phyloP scores from a whole-genome alignment of 1,140 invertebrate species.

The Pantala flavescens region DNA sequence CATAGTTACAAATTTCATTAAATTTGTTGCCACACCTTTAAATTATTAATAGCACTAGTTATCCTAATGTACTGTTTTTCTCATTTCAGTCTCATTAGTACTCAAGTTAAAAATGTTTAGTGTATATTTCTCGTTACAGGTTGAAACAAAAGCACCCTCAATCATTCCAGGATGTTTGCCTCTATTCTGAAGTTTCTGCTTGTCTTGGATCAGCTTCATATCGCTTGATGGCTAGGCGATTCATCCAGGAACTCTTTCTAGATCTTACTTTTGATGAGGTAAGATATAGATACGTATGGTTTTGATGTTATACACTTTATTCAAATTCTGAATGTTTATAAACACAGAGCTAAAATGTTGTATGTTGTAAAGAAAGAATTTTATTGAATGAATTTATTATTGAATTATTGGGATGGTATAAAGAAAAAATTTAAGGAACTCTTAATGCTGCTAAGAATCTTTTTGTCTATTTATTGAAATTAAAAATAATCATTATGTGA shows the following conservation, averaged over 20 bases:
- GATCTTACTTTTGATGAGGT: conserved; percentile 68
- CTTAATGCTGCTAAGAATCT: not conserved
- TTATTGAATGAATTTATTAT: not conserved
- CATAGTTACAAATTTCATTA: too few species aligned
- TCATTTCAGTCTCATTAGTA: too few species aligned
- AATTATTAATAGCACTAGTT: too few species aligned
- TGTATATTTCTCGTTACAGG: conserved; percentile 33
- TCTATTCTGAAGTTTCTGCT: conserved; percentile 84
- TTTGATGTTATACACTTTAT: too few species aligned
- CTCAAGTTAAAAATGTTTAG: too few species aligned
- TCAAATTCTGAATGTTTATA: too few species aligned
- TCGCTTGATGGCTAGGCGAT: conserved; percentile 68
- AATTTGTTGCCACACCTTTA: too few species aligned
- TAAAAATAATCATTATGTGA: too few species aligned
- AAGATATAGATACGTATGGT: conserved; percentile 6
- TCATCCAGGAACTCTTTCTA: conserved; percentile 89
- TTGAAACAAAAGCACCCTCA: conserved; percentile 79
- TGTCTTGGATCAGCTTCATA: conserved; percentile 69
- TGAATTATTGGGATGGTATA: not conserved
- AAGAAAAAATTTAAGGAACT: not conserved
- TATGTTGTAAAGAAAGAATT: not conserved
- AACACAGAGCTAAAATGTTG: too few species aligned
- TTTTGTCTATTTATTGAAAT: not conserved
- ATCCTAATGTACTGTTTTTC: too few species aligned
- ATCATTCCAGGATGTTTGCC: conserved; percentile 75